Evolutionary conservation across 2,888 invertebrate species (phyloP).

Genomic region (Meteorus cinctellus): DNA sequence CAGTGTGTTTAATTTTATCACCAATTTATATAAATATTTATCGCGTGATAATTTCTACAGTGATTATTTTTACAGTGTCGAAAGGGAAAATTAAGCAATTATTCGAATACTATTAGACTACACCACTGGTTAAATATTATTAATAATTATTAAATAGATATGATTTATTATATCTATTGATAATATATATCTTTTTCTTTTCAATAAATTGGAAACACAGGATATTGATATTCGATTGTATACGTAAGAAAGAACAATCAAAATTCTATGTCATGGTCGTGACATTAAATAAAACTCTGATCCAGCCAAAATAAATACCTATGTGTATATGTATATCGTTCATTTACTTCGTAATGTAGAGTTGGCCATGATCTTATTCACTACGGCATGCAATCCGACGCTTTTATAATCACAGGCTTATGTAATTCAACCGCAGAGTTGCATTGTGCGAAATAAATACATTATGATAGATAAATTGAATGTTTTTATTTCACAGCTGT

Average conservation of each 20-base stretch:
- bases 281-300: slow-evolving; percentile 64
- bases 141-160: no score
- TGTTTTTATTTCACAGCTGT: no score
- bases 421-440: slow-evolving; percentile 26
- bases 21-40: slow-evolving; percentile 1
- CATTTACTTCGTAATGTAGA: slow-evolving; percentile 65
- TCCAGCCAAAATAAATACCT: slow-evolving; percentile 61
- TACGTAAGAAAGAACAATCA: slow-evolving; percentile 8
- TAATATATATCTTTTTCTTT: no score
- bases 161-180: no score
- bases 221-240: not conserved
- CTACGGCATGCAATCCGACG: slow-evolving; percentile 59
- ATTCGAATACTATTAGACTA: no score
- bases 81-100: no score
- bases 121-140: no score
- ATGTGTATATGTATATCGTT: slow-evolving; percentile 57
- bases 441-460: not conserved
- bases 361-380: slow-evolving; percentile 65
- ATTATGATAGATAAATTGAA: no score
- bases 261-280: slow-evolving; percentile 67
- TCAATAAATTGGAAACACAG: not conserved
- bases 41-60: no score
- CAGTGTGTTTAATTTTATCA: not conserved
- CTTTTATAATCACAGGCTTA: slow-evolving; percentile 39
- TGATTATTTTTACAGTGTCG: no score